Percentiles rank a stretch among this genome's conserved stretches.
phyloP scores from a whole-genome alignment of 2,888 invertebrate species.

The Adelognathus sp. region DNA sequence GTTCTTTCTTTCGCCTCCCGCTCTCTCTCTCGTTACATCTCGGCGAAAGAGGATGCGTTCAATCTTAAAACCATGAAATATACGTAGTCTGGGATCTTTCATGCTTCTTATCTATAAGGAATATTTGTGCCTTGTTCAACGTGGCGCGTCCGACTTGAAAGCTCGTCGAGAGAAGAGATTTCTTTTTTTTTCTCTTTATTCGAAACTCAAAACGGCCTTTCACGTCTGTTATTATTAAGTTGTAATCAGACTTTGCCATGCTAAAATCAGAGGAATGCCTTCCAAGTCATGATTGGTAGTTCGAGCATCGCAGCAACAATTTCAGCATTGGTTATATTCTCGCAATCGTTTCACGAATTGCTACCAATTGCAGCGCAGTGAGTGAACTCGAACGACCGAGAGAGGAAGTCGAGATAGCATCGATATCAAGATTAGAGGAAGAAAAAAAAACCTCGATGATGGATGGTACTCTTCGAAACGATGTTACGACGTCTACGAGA shows the following conservation, averaged over 20 bases:
- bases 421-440: slow-evolving; percentile 42
- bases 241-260: background rate
- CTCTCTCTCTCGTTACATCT: slow-evolving; percentile 18
- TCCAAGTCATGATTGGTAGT: background rate
- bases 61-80: background rate
- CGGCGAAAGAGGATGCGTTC: slow-evolving; percentile 30
- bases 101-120: slow-evolving; percentile 57
- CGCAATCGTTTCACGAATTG: background rate
- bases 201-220: background rate
- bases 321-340: background rate
- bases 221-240: background rate
- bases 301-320: background rate
- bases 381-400: slow-evolving; percentile 67
- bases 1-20: slow-evolving; percentile 16
- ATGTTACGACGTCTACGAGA: background rate
- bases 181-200: slow-evolving; percentile 26
- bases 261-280: background rate
- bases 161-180: slow-evolving; percentile 2
- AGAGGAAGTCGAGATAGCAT: slow-evolving; percentile 50
- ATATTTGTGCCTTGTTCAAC: slow-evolving; percentile 50
- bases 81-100: slow-evolving; percentile 57
- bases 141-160: slow-evolving; percentile 23
- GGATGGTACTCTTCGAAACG: background rate
- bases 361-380: slow-evolving; percentile 65
- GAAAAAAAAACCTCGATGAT: slow-evolving; percentile 72